Conservation (phyloP, 2,888 invertebrate genomes). For the Hecatera dysodea region DNA sequence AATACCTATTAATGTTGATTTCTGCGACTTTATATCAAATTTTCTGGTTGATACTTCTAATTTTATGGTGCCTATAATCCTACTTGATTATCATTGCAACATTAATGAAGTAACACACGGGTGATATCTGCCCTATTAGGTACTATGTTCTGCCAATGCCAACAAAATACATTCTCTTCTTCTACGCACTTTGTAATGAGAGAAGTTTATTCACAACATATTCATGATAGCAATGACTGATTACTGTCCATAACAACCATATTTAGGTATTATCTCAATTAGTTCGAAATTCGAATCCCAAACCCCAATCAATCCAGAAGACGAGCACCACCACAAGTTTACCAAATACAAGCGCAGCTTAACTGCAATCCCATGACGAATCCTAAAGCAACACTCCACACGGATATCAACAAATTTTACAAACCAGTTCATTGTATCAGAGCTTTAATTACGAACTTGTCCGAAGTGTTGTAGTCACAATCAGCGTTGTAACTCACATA, state of each 20-base stretch:
- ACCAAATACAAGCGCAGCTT: conserved; percentile 23
- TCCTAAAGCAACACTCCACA: conserved; percentile 40
- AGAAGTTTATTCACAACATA: too few relatives aligned
- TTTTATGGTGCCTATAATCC: neutral
- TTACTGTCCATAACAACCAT: neutral
- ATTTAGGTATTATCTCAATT: neutral
- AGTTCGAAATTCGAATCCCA: neutral
- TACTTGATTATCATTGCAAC: neutral
- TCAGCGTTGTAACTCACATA: conserved; percentile 68
- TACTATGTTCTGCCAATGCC: too few relatives aligned
- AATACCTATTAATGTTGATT: neutral
- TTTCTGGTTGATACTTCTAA: neutral
- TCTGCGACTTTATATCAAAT: neutral
- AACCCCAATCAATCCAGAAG: conserved; percentile 12
- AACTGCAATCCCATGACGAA: conserved; percentile 42
- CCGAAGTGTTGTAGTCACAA: conserved; percentile 67
- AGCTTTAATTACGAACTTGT: conserved; percentile 67
- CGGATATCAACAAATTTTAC: conserved; percentile 47
- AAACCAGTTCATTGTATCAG: conserved; percentile 62
- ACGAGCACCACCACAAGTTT: neutral
- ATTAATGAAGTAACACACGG: neutral
- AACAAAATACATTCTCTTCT: too few relatives aligned
- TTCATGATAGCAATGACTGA: too few relatives aligned
- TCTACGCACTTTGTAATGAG: too few relatives aligned
- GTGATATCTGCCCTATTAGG: too few relatives aligned